Percentiles rank a stretch among this genome's conserved stretches.
phyloP scores from a whole-genome alignment of 2,113 vertebrate genomes.

The Steatornis caripensis region DNA sequence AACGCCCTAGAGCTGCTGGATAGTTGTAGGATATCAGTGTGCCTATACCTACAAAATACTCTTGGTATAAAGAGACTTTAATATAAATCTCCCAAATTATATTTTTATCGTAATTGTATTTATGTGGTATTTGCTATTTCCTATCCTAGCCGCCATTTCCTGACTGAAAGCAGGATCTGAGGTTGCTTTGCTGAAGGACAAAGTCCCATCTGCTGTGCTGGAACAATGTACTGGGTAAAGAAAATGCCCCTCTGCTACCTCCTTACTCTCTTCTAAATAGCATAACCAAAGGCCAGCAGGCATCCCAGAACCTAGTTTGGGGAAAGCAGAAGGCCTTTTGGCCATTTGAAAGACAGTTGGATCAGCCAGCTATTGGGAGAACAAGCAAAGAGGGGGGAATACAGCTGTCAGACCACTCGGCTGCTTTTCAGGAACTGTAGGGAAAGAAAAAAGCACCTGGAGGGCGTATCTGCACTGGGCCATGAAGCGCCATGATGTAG shows the following conservation, averaged over 20 bases:
- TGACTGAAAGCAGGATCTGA: neutral
- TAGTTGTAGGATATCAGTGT: neutral
- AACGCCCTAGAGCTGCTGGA: neutral
- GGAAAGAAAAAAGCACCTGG: neutral
- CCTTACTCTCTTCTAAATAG: neutral
- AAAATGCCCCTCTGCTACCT: neutral
- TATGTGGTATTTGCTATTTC: neutral
- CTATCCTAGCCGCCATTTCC: neutral
- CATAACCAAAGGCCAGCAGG: neutral
- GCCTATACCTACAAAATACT: neutral
- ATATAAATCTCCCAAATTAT: neutral
- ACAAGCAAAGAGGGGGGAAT: neutral
- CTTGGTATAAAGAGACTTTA: neutral
- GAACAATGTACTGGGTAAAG: neutral
- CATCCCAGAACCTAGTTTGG: neutral
- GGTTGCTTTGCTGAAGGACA: constrained; percentile 22
- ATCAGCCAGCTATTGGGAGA: neutral
- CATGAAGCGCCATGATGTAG: neutral
- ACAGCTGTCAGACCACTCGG: neutral
- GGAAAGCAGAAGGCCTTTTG: neutral
- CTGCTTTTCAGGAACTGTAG: neutral
- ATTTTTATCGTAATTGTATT: neutral
- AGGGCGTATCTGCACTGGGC: neutral
- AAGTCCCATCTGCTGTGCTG: constrained; percentile 41
- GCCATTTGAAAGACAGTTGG: neutral